Percentiles rank a stretch among this genome's conserved stretches.
Conservation (phyloP, 2,888 invertebrate genomes). For the Sinhomidia bicolor region DNA sequence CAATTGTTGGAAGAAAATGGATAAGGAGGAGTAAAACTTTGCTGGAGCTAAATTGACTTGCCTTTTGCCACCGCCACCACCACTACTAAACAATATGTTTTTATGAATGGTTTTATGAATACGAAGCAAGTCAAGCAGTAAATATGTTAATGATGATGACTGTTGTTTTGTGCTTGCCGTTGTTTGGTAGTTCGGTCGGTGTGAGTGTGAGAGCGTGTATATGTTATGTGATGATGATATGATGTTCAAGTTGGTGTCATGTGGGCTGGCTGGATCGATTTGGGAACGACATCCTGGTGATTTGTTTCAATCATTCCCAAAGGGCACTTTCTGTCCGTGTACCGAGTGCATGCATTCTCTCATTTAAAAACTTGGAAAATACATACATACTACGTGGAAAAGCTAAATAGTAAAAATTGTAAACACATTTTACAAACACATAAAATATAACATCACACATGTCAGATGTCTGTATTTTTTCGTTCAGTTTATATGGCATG, state of each 20-base stretch:
- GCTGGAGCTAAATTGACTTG: background rate
- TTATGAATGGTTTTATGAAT: conserved; percentile 54
- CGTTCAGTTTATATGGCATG: background rate
- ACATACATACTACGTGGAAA: background rate
- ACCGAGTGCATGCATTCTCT: background rate
- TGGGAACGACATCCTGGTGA: conserved; percentile 64
- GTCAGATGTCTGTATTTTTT: conserved; percentile 41
- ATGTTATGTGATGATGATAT: background rate
- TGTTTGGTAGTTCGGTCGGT: background rate
- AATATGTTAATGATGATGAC: conserved; percentile 57
- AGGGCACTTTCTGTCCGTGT: conserved; percentile 45
- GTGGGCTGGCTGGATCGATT: conserved; percentile 48
- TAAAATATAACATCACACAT: conserved; percentile 28
- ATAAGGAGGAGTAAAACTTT: background rate
- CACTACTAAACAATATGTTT: conserved; percentile 53
- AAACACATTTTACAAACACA: conserved; percentile 38
- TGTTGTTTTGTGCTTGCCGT: conserved; percentile 24
- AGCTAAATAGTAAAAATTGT: conserved; percentile 37
- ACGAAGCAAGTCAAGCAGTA: conserved; percentile 57
- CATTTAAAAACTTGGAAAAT: background rate
- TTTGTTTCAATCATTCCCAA: conserved; percentile 66
- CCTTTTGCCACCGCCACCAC: too few species aligned
- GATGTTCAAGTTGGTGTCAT: conserved; percentile 51
- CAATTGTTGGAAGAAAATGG: background rate
- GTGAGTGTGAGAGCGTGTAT: background rate